These are phyloP conservation scores for Acanthornis magna DNA, from an alignment of 2,797 vertebrate genomes.

Conservation along the genomic window DNA sequence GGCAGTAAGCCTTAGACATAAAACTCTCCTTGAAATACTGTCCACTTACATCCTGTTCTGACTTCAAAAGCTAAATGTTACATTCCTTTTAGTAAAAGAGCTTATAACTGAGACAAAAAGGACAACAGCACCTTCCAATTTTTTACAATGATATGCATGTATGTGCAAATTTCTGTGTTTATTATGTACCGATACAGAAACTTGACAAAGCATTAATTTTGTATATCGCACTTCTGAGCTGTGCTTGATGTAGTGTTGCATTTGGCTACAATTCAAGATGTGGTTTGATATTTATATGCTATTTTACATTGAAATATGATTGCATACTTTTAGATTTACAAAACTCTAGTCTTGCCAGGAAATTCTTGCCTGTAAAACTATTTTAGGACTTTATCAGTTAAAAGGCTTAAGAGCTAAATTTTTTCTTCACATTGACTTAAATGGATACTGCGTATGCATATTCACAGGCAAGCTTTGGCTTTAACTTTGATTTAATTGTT, in stretches of 20 bases:
- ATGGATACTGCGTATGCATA: not conserved
- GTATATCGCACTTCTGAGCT: not conserved
- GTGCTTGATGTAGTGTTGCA: constrained; percentile 7
- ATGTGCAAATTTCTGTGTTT: not conserved
- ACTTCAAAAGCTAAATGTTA: not conserved
- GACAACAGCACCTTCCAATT: not conserved
- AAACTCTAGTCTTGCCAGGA: constrained; percentile 56
- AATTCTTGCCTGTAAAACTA: constrained; percentile 58
- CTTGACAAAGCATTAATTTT: constrained; percentile 32
- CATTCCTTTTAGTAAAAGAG: not conserved
- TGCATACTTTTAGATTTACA: constrained; percentile 55
- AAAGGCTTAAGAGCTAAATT: constrained; percentile 38
- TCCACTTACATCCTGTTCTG: not conserved
- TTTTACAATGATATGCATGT: not conserved
- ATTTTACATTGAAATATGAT: constrained; percentile 57
- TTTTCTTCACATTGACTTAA: constrained; percentile 33
- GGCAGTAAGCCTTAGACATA: not conserved
- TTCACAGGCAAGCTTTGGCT: not conserved
- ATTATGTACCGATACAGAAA: not conserved
- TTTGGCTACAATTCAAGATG: constrained; percentile 50
- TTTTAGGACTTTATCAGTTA: constrained; percentile 61
- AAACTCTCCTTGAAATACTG: not conserved
- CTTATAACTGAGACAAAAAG: not conserved
- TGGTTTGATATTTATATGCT: constrained; percentile 52
- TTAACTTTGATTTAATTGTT: constrained; percentile 37